Evolutionary conservation across 2,888 invertebrate species (phyloP).

Genomic region (Acanthosepion pharaonis): DNA sequence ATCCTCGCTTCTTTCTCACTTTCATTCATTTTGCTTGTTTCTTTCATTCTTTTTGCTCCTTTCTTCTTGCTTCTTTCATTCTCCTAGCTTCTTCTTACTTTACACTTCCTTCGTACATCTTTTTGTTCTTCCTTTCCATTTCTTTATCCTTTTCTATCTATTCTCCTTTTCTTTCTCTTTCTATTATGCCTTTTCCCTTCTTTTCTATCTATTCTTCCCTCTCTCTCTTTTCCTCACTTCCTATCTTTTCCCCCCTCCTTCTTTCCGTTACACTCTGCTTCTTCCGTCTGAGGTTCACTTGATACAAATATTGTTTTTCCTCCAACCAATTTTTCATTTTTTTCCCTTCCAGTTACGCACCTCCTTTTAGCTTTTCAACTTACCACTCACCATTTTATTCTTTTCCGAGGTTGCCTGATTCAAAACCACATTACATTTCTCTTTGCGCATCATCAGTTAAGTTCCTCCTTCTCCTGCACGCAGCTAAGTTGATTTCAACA

Average conservation of each 20-base stretch:
- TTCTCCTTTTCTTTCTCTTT: background rate
- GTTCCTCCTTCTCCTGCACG: background rate
- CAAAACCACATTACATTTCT: background rate
- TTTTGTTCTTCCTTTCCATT: background rate
- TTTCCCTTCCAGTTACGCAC: too few relatives aligned
- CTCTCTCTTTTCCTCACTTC: too few relatives aligned
- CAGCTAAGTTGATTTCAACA: background rate
- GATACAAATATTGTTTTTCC: too few relatives aligned
- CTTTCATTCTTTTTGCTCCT: too few relatives aligned
- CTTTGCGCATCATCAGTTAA: background rate
- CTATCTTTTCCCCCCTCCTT: background rate
- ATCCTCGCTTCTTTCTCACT: rapidly evolving
- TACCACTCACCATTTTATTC: background rate
- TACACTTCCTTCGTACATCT: background rate
- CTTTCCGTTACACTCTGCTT: background rate
- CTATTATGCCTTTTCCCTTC: background rate
- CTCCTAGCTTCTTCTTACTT: background rate
- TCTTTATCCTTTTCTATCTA: too few relatives aligned
- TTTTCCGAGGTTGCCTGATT: background rate
- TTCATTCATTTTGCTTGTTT: background rate
- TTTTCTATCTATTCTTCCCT: background rate
- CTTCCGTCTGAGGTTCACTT: background rate
- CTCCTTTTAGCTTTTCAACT: background rate
- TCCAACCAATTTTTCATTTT: background rate
- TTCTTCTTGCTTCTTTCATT: background rate